A percentile compares a stretch with the other conserved stretches of the same genome.
Evolutionary conservation across 2,888 invertebrate genomes (phyloP).

Genomic region (Microchrysa polita): DNA sequence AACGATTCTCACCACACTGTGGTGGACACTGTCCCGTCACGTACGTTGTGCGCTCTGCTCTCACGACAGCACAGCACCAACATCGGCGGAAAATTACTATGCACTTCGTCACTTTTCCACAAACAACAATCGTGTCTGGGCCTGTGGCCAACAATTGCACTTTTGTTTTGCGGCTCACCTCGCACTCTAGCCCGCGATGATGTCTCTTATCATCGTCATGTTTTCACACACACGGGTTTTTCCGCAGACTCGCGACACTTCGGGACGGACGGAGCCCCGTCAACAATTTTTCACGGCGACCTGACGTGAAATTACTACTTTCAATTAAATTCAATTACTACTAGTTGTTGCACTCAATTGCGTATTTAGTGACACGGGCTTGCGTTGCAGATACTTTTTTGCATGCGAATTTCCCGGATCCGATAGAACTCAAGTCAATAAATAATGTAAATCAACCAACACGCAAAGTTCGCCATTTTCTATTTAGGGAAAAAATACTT

Average conservation of each 20-base stretch:
- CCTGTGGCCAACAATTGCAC: background rate
- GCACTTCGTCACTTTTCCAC: constrained; percentile 14
- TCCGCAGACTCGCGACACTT: constrained; percentile 17
- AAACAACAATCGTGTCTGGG: background rate
- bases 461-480: constrained; percentile 53
- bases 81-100: constrained; percentile 19
- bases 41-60: constrained; percentile 7
- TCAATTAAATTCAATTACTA: no score
- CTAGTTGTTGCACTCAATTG: background rate
- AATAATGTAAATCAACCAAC: constrained; percentile 51
- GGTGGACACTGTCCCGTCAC: constrained; percentile 30
- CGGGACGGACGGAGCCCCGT: constrained; percentile 40
- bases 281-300: constrained; percentile 42
- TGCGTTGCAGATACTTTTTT: constrained; percentile 20
- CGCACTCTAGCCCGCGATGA: no score
- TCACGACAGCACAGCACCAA: constrained; percentile 15
- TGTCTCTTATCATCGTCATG: constrained; percentile 15
- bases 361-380: background rate
- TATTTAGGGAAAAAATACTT: constrained; percentile 45
- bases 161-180: constrained; percentile 5
- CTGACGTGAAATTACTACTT: constrained; percentile 24
- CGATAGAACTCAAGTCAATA: constrained; percentile 48
- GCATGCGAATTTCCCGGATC: constrained; percentile 14
- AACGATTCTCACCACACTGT: constrained; percentile 21
- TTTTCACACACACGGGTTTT: background rate